These are phyloP conservation scores for Hylaea fasciaria DNA, from an alignment of 2,888 invertebrate genomes.

Conservation along the genomic window DNA sequence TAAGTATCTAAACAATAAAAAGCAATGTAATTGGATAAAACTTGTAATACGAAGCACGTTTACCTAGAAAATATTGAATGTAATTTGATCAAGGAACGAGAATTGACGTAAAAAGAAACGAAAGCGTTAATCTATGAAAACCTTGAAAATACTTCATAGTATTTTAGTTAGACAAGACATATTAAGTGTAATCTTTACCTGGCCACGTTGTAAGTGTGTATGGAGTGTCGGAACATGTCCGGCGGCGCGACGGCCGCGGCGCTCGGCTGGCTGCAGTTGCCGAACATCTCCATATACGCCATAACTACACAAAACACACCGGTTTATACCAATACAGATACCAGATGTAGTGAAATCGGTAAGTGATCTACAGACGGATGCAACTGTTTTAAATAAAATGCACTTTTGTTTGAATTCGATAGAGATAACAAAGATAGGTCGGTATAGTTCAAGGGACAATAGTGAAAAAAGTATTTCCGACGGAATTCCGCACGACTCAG, in stretches of 20 bases:
- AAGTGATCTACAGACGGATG: neutral
- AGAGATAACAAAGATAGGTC: neutral
- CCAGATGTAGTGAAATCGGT: conserved; percentile 27
- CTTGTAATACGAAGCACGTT: too few species aligned
- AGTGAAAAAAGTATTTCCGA: neutral
- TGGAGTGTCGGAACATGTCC: conserved; percentile 94
- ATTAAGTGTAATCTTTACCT: conserved; percentile 53
- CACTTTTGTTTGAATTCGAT: neutral
- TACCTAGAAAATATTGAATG: too few species aligned
- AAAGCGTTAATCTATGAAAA: too few species aligned
- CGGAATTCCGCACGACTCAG: neutral
- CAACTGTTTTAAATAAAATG: neutral
- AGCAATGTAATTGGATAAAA: too few species aligned
- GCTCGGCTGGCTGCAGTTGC: conserved; percentile 92
- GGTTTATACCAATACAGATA: neutral
- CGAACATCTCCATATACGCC: conserved; percentile 98
- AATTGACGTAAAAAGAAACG: too few species aligned
- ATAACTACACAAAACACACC: conserved; percentile 86
- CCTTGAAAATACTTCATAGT: too few species aligned
- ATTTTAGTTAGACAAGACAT: too few species aligned
- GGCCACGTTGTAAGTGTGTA: conserved; percentile 90
- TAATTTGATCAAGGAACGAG: too few species aligned
- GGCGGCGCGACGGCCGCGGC: conserved; percentile 86
- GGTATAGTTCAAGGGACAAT: neutral
- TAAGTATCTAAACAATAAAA: too few species aligned